phyloP scores from a whole-genome alignment of 2,888 invertebrate species.

The Nemotelus nigrinus region DNA sequence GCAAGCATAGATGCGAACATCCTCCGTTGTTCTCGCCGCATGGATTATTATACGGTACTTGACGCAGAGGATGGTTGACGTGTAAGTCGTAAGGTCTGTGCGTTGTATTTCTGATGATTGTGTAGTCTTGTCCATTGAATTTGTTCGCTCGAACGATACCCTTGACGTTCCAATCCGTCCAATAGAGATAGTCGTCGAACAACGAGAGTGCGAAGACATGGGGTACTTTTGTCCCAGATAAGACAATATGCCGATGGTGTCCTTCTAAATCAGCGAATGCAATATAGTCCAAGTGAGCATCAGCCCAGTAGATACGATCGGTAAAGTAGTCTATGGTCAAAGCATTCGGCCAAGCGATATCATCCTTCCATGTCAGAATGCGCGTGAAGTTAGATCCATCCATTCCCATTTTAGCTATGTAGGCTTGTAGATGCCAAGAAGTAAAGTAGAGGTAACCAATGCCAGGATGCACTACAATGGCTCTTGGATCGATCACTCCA shows the following conservation, averaged over 20 bases:
- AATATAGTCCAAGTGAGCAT: conserved; percentile 97
- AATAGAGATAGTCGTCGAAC: conserved; percentile 93
- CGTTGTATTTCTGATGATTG: conserved; percentile 85
- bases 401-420: conserved; percentile 96
- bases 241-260: conserved; percentile 80
- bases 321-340: conserved; percentile 96
- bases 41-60: conserved; percentile 86
- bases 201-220: conserved; percentile 95
- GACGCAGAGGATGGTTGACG: conserved; percentile 88
- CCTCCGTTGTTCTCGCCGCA: conserved; percentile 93
- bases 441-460: conserved; percentile 94
- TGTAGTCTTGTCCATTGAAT: conserved; percentile 82
- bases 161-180: conserved; percentile 99
- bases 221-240: conserved; percentile 85
- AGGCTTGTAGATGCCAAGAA: conserved; percentile 96
- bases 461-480: conserved; percentile 93
- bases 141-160: conserved; percentile 92
- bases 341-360: conserved; percentile 99
- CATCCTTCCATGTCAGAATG: conserved; percentile 90
- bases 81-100: conserved; percentile 96
- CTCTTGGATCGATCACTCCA: conserved; percentile 92
- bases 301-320: conserved; percentile 95
- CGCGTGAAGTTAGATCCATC: conserved; percentile 91
- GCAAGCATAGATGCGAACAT: conserved; percentile 94
- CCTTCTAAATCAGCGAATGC: conserved; percentile 95